Conservation (phyloP, 2,797 vertebrate species). For the Lindbergichthys nudifrons region DNA sequence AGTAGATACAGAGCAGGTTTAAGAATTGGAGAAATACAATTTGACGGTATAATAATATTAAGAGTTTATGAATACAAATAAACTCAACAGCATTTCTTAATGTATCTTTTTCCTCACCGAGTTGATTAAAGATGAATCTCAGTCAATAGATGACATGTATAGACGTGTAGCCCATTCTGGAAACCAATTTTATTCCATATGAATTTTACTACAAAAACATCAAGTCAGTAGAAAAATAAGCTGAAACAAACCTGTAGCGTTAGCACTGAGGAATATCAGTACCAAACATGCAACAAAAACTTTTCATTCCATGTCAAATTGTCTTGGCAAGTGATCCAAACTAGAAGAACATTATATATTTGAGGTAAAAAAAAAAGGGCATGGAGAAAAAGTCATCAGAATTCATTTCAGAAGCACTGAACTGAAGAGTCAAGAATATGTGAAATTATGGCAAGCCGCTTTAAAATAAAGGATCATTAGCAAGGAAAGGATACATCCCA, state of each 20-base stretch:
- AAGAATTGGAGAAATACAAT: background rate
- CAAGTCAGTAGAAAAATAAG: slow-evolving; percentile 48
- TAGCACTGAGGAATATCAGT: slow-evolving; percentile 16
- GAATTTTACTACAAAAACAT: slow-evolving; percentile 45
- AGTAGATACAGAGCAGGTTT: background rate
- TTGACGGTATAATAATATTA: background rate
- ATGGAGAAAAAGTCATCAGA: slow-evolving; percentile 5
- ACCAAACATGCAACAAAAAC: slow-evolving; percentile 24
- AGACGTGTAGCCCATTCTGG: slow-evolving; percentile 11
- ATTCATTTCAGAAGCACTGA: slow-evolving; percentile 18
- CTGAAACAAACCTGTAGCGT: slow-evolving; percentile 28
- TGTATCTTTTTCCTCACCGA: background rate
- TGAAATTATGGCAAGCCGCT: slow-evolving; percentile 23
- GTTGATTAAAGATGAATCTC: background rate
- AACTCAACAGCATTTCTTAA: background rate
- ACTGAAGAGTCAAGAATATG: slow-evolving; percentile 14
- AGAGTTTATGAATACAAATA: background rate
- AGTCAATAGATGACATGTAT: slow-evolving; percentile 1
- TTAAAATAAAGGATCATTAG: slow-evolving; percentile 54
- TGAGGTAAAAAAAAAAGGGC: slow-evolving; percentile 26
- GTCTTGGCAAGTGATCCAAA: slow-evolving; percentile 45
- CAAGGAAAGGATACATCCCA: slow-evolving; percentile 20
- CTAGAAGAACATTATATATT: slow-evolving; percentile 28
- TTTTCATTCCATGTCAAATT: slow-evolving; percentile 40
- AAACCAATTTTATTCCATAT: slow-evolving; percentile 56